phyloP scores from a whole-genome alignment of 2,797 vertebrate species.

The Neosalanx taihuensis region DNA sequence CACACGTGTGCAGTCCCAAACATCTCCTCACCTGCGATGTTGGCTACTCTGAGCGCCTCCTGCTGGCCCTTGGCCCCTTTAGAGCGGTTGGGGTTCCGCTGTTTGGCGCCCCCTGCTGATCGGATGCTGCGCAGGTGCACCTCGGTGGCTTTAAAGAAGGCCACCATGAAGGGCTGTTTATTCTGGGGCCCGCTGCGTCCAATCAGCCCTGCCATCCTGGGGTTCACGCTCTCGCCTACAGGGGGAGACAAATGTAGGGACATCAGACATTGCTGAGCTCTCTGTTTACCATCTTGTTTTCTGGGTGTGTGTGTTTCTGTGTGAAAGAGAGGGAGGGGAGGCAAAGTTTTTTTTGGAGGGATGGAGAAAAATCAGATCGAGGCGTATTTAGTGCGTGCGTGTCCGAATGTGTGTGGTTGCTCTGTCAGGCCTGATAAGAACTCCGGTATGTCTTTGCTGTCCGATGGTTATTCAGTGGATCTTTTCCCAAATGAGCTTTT shows the following conservation, averaged over 20 bases:
- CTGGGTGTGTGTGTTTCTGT: not conserved
- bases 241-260: constrained; percentile 54
- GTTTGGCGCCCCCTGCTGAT: constrained; percentile 79
- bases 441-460: constrained; percentile 13
- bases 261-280: constrained; percentile 7
- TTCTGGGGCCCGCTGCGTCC: constrained; percentile 92
- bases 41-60: constrained; percentile 88
- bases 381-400: constrained; percentile 4
- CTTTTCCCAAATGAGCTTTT: constrained; percentile 34
- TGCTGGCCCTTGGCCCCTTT: constrained; percentile 90
- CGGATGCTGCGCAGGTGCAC: constrained; percentile 93
- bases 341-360: constrained; percentile 14
- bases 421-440: constrained; percentile 26
- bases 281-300: constrained; percentile 7
- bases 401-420: constrained; percentile 30
- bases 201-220: constrained; percentile 87
- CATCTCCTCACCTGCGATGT: constrained; percentile 83
- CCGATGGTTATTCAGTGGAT: constrained; percentile 15
- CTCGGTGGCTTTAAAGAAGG: constrained; percentile 97
- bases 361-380: constrained; percentile 17
- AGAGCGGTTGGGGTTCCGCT: constrained; percentile 87
- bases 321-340: not conserved
- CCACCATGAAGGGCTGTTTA: constrained; percentile 98
- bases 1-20: too few species aligned
- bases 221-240: constrained; percentile 91